A percentile compares a stretch with the other conserved stretches of the same genome.
Evolutionary conservation across 2,797 vertebrate genomes (phyloP).

Genomic region (Morelia viridis): DNA sequence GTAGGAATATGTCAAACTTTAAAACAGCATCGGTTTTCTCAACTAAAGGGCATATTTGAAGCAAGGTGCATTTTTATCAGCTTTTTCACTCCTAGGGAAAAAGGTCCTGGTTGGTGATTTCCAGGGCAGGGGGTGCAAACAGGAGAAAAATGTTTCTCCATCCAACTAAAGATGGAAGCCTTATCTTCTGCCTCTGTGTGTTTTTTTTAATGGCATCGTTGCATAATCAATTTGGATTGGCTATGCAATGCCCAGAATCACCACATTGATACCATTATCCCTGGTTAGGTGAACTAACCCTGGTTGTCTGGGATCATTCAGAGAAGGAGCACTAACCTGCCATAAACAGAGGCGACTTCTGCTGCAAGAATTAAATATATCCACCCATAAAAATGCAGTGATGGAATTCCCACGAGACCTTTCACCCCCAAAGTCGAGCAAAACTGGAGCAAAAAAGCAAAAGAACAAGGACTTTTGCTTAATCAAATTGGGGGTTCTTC

Average conservation of each 20-base stretch:
- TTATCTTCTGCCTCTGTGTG: neutral
- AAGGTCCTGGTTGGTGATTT: too few relatives aligned
- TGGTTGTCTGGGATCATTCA: neutral
- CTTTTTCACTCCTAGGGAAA: neutral
- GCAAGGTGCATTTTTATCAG: too few relatives aligned
- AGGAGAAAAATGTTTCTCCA: neutral
- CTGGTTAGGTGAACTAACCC: neutral
- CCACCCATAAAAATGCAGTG: neutral
- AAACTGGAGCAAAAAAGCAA: neutral
- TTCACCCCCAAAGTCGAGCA: neutral
- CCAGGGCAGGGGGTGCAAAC: neutral
- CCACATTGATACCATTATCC: neutral
- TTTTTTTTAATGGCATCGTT: neutral
- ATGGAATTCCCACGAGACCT: neutral
- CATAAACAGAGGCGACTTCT: too few relatives aligned
- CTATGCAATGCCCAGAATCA: neutral
- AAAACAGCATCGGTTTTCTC: too few relatives aligned
- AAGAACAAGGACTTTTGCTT: neutral
- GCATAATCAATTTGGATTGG: neutral
- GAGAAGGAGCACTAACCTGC: neutral
- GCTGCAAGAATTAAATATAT: too few relatives aligned
- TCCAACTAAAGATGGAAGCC: neutral
- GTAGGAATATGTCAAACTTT: too few relatives aligned
- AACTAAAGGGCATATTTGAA: too few relatives aligned
- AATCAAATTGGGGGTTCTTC: too few relatives aligned